phyloP scores from a whole-genome alignment of 92 coral and sea anemone genomes.

The Chrysogorgia sp. region DNA sequence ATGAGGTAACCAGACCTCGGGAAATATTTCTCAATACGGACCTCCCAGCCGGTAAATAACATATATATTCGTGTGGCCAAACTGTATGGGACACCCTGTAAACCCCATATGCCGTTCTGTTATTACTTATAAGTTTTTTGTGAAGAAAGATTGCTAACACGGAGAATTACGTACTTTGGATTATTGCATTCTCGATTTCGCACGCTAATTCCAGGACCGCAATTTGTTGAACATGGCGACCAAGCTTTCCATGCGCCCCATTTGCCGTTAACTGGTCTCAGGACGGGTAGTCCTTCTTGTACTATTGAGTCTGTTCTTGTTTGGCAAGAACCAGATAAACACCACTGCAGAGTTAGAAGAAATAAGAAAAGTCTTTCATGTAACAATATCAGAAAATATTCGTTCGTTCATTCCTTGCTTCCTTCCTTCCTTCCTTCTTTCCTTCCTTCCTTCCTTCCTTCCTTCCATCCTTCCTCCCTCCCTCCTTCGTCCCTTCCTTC shows the following conservation, averaged over 20 bases:
- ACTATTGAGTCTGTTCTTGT: not conserved
- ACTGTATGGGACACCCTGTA: no score
- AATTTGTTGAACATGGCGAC: constrained; percentile 11
- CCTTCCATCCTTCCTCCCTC: not conserved
- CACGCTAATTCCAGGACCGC: constrained; percentile 10
- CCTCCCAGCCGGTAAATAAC: no score
- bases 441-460: not conserved
- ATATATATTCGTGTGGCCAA: no score
- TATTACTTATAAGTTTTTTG: not conserved
- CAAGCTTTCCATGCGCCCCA: constrained; percentile 23
- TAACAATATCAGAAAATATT: not conserved
- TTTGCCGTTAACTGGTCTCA: constrained; percentile 9
- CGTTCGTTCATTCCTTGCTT: no score
- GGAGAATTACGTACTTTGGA: constrained; percentile 3
- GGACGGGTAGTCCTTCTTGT: not conserved
- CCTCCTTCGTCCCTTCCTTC: not conserved
- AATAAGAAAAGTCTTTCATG: not conserved
- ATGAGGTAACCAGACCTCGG: no score
- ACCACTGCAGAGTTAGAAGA: not conserved
- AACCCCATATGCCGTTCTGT: no score
- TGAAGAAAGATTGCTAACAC: not conserved
- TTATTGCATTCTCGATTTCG: not conserved
- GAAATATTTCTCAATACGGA: no score
- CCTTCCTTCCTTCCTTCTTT: no score
- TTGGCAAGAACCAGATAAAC: constrained; percentile 18